These are phyloP conservation scores for Rhadinocentrus ornatus DNA, from an alignment of 2,797 vertebrate species.

Conservation along the genomic window DNA sequence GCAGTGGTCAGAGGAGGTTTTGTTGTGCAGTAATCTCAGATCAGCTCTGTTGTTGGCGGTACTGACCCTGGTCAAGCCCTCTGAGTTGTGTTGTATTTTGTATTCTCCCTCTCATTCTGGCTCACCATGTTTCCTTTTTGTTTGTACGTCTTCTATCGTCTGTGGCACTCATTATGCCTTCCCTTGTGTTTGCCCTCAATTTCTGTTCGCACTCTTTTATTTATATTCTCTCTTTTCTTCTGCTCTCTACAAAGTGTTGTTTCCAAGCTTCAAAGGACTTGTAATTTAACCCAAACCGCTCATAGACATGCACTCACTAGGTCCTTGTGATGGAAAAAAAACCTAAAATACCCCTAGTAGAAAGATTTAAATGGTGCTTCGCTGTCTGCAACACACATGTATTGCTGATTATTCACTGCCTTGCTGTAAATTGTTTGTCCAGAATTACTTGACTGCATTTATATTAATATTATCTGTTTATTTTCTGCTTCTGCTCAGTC, in stretches of 20 bases:
- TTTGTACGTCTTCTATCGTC: conserved; percentile 42
- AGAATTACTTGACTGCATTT: neutral
- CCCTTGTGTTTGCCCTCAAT: conserved; percentile 31
- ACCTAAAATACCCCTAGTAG: conserved; percentile 23
- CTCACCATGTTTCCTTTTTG: conserved; percentile 47
- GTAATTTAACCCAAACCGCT: conserved; percentile 53
- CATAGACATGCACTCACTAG: conserved; percentile 15
- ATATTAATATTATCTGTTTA: neutral
- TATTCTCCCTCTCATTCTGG: conserved; percentile 11
- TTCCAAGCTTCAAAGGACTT: conserved; percentile 58
- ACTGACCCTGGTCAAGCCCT: conserved; percentile 38
- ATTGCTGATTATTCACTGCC: conserved; percentile 9
- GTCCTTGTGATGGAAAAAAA: conserved; percentile 19
- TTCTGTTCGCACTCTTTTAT: conserved; percentile 46
- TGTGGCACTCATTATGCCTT: conserved; percentile 42
- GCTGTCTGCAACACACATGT: conserved; percentile 2
- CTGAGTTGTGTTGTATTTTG: conserved; percentile 13
- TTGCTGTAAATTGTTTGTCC: neutral
- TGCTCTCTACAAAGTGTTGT: conserved; percentile 49
- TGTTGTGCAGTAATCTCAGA: conserved; percentile 22
- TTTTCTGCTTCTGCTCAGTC: conserved; percentile 10
- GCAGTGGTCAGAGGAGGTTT: conserved; percentile 4
- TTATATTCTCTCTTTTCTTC: conserved; percentile 43
- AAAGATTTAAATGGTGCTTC: conserved; percentile 21
- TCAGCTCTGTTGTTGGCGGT: conserved; percentile 22